Base-by-base conservation (phyloP, 2,888 invertebrate genomes). In the Salticus scenicus region DNA sequence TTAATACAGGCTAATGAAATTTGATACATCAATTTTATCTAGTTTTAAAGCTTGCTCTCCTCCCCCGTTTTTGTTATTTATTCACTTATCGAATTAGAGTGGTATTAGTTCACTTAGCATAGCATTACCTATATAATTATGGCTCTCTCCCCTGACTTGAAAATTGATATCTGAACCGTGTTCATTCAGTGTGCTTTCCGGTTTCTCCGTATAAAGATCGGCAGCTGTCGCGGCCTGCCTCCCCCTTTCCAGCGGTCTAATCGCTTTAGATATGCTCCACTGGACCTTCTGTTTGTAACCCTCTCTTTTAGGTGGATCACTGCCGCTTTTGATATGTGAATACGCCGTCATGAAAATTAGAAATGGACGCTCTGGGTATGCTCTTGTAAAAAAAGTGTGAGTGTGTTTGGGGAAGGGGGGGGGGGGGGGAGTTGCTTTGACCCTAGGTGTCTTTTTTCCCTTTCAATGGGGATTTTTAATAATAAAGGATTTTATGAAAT, bases 221-320 rank as follows among this genome's bases (percentile, higher is more conserved):
- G 70, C 82, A 82, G 82, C 82, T 82, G 82, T 82, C 69, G 57
- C 67, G 30, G 37, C 37, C 41, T 27, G 24, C 12, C 80, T 20
- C 67, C 74, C 80, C 72, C 66, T 12, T 73, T 41, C 8, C 71
- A 51, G 71, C 51, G 28, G 33, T 64, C 79, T 79, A 79, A 85
- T 85, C 79, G 74, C 75, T 85, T 75, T 85, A 79, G 71, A 69
- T 74, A 85, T 85, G 85, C 79, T 69, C 77, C 64, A 41, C 14
- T 77, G 85, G 42, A 42, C 79, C 63, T 70, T 67, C 64, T 47
- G 47, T 31, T 28, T 24, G 57, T 66, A 31, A 28, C 69, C 37
- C 51, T 28, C 66, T 77, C 42, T 63, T 47, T 75, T 64, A 37
- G 31, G 57, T 31, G 28, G 63, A 51, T 42, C 27, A 63, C 63